Base-by-base conservation (phyloP, 1,140 invertebrate species). In the Mercenaria mercenaria region DNA sequence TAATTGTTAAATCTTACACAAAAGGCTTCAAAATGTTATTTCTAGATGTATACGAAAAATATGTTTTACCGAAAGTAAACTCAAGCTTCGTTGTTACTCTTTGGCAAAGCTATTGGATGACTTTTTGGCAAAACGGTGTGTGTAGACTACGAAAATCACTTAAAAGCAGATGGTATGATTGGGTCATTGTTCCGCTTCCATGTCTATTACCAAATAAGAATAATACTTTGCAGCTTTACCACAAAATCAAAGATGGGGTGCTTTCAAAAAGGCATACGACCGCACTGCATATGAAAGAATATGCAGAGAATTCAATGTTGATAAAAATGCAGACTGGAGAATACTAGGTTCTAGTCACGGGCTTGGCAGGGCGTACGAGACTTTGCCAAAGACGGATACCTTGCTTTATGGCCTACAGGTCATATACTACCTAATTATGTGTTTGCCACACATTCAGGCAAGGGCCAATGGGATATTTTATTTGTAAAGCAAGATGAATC, bases 171-270 rank as follows among this genome's bases (percentile, higher is more conserved):
- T 61, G 59, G 32, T n/a, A n/a, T 72, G 29, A 72, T 37, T 41
- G 37, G 67, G 23, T 77, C 74, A 47, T 26, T 77, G 20, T 77
- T n/a, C 26, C 6, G 10, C 11, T 77, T 77, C n/a, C 74, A 77
- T 32, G 74, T 77, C 18, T 77, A 77, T 37, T 77, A 77, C n/a
- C 39, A 43, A 77, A 77, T 39, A 77, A 77, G 74, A 15, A n/a
- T 10, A 15, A n/a, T n/a, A n/a, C n/a, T n/a, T n/a, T n/a, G n/a
- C 15, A 11, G 74, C 74, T 34, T 32, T 77, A 23, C 41, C 74
- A 23, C 6, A 77, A 50, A 37, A 47, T 47, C 6, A 20, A 29
- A 47, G 2, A 23, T 77, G 74, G 37, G 43, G 29, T 32, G 37
- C 74, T 23, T 77, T 47, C 20, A 43, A 77, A 29, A 77, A 50